Conservation (phyloP, 2,888 invertebrate species). For the Sarcophaga subvicina region DNA sequence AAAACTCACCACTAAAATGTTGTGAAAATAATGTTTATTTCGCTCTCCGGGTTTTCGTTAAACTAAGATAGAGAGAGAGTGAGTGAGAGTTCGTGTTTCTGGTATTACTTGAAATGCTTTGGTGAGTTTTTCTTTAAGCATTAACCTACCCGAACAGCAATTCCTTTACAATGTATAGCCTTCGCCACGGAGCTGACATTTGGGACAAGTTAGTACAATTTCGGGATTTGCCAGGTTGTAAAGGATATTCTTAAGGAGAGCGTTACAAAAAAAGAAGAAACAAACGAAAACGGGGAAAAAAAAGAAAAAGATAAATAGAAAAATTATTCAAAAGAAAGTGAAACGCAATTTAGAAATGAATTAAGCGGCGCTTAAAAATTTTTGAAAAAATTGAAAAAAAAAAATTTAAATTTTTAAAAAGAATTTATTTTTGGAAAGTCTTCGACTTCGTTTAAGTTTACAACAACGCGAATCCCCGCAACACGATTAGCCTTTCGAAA, state of each 20-base stretch:
- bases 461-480: too few species aligned
- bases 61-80: too few species aligned
- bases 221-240: slow-evolving; percentile 82
- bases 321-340: slow-evolving; percentile 30
- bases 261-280: slow-evolving; percentile 50
- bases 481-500: too few species aligned
- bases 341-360: slow-evolving; percentile 36
- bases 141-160: slow-evolving; percentile 47
- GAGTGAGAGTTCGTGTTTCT: slow-evolving; percentile 15
- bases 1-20: slow-evolving; percentile 60
- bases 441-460: too few species aligned
- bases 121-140: slow-evolving; percentile 31
- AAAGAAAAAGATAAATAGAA: slow-evolving; percentile 16
- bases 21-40: not conserved
- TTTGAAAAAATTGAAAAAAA: slow-evolving; percentile 2
- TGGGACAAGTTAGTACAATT: slow-evolving; percentile 82
- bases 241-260: slow-evolving; percentile 75
- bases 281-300: slow-evolving; percentile 68
- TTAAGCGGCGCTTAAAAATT: slow-evolving; percentile 38
- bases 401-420: slow-evolving; percentile 4
- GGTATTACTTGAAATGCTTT: slow-evolving; percentile 31
- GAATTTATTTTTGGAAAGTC: too few species aligned
- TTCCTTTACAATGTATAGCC: slow-evolving; percentile 72
- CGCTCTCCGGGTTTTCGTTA: slow-evolving; percentile 3
- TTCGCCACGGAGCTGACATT: slow-evolving; percentile 79